Evolutionary conservation across 2,113 vertebrate genomes (phyloP).

Genomic region (Thymallus thymallus): DNA sequence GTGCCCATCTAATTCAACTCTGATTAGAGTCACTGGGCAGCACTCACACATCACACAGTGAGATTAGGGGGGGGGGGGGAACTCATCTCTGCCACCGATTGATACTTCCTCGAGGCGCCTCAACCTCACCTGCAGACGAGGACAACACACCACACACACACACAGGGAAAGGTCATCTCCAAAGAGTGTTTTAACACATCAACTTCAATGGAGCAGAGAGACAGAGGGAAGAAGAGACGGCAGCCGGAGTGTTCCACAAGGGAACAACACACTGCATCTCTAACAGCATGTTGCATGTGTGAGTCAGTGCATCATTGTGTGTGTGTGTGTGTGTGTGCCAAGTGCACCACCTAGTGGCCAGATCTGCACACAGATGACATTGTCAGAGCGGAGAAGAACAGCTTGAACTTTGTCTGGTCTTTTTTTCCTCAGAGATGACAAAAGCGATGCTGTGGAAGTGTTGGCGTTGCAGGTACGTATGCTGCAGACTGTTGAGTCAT

Average conservation of each 20-base stretch:
- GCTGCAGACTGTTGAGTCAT: constrained; percentile 19
- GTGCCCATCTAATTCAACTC: constrained; percentile 45
- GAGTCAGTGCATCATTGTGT: neutral
- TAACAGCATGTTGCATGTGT: constrained; percentile 39
- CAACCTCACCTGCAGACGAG: constrained; percentile 24
- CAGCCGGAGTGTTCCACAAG: neutral
- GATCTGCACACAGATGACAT: constrained; percentile 5
- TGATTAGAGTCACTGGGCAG: constrained; percentile 45
- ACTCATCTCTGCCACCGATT: constrained; percentile 53
- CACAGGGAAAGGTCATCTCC: constrained; percentile 33
- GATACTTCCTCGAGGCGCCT: constrained; percentile 35
- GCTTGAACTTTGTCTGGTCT: constrained; percentile 32
- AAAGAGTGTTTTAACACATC: constrained; percentile 26
- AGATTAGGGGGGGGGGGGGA: neutral
- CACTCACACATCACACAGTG: constrained; percentile 15
- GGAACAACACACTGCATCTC: constrained; percentile 32
- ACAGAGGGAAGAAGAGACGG: constrained; percentile 2
- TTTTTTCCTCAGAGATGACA: constrained; percentile 39
- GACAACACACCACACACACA: constrained; percentile 1
- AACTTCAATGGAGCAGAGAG: constrained; percentile 33
- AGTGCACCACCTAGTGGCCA: constrained; percentile 64
- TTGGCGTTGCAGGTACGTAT: constrained; percentile 11
- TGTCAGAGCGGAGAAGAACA: neutral
- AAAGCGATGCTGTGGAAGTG: constrained; percentile 46
- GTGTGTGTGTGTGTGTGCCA: constrained; percentile 7